A percentile compares a stretch with the other conserved stretches of the same genome.
These are phyloP conservation scores for Halocynthia roretzi DNA, from an alignment of 23 tunicate species.

Conservation along the genomic window DNA sequence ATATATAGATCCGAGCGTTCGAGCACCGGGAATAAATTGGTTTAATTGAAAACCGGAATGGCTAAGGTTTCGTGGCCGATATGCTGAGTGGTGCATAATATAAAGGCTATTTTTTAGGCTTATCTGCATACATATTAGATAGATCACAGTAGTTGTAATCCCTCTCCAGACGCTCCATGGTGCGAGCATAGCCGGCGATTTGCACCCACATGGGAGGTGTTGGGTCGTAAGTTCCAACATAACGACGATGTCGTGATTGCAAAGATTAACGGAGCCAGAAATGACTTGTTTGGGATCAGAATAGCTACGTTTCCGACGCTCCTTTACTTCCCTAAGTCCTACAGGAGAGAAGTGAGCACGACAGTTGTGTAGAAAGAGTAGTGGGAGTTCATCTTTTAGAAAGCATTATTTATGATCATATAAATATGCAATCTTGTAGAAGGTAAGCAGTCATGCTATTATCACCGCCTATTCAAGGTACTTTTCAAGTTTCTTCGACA, in stretches of 20 bases:
- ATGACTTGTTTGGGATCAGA: slow-evolving; percentile 43
- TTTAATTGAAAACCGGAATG: too few species aligned
- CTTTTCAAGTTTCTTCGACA: too few species aligned
- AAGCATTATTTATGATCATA: not conserved
- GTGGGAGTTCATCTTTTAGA: not conserved
- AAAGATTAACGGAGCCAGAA: slow-evolving; percentile 56
- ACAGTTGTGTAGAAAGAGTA: not conserved
- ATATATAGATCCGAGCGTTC: too few species aligned
- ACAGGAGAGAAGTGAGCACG: slow-evolving; percentile 22
- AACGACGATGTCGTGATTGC: slow-evolving; percentile 56
- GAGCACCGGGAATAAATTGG: too few species aligned
- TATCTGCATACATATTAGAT: too few species aligned
- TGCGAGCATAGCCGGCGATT: slow-evolving; percentile 54
- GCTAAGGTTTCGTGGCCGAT: too few species aligned
- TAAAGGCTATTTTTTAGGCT: too few species aligned
- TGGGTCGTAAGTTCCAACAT: slow-evolving; percentile 38
- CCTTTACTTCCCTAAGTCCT: slow-evolving; percentile 37
- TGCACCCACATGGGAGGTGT: slow-evolving; percentile 46
- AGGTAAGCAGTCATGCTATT: not conserved
- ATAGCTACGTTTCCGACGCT: slow-evolving; percentile 52
- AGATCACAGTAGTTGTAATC: not conserved
- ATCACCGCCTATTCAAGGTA: not conserved
- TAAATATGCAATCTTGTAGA: not conserved
- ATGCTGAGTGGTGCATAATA: too few species aligned
- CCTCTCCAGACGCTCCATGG: slow-evolving; percentile 91